Conservation (phyloP, 1,140 invertebrate species). For the Dendrolimus punctatus region DNA sequence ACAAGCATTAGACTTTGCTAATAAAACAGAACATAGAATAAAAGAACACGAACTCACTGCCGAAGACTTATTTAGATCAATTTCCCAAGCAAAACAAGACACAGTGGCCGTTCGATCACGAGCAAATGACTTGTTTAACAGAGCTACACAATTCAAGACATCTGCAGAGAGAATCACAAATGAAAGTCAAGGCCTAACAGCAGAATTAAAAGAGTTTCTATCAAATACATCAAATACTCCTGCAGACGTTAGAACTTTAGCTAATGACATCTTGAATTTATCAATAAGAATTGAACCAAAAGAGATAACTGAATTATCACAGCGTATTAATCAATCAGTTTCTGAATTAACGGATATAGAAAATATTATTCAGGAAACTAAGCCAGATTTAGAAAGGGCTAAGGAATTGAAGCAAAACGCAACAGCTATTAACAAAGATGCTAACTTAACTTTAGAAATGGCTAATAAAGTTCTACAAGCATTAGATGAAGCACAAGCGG, state of each 20-base stretch:
- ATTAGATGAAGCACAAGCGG: conserved; percentile 79
- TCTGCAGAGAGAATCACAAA: conserved; percentile 68
- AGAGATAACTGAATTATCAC: conserved; percentile 87
- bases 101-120: conserved; percentile 68
- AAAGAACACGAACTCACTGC: conserved; percentile 87
- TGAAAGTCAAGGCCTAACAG: conserved; percentile 73
- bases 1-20: conserved; percentile 87
- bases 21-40: conserved; percentile 86
- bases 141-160: conserved; percentile 64
- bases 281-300: conserved; percentile 80
- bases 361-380: conserved; percentile 88
- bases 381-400: conserved; percentile 82
- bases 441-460: conserved; percentile 72
- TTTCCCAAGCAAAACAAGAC: conserved; percentile 73
- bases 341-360: conserved; percentile 91
- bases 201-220: conserved; percentile 84
- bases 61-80: conserved; percentile 71
- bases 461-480: conserved; percentile 74
- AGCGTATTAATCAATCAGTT: conserved; percentile 89
- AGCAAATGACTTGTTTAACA: conserved; percentile 66
- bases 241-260: conserved; percentile 84
- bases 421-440: conserved; percentile 81
- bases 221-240: conserved; percentile 84
- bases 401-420: conserved; percentile 83
- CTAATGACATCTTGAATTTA: conserved; percentile 81